A percentile compares a stretch with the other conserved stretches of the same genome.
Evolutionary conservation across 2,797 vertebrate genomes (phyloP).

Genomic region (Crotalus adamanteus): DNA sequence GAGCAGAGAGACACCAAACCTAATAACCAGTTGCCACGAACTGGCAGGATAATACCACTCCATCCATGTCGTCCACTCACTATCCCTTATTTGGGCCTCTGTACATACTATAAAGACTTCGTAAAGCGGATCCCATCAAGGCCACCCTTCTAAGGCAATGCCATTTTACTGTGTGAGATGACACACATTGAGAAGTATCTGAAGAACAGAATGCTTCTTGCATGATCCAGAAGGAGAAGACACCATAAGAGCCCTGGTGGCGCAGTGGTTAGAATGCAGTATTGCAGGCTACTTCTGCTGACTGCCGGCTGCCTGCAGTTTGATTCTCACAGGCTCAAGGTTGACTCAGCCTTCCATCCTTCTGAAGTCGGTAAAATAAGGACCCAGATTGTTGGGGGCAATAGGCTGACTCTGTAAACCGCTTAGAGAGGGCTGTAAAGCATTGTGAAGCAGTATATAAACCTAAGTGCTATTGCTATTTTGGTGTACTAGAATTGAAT

Average conservation of each 20-base stretch:
- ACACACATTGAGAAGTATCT: not conserved
- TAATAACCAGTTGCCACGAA: not conserved
- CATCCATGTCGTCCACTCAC: not conserved
- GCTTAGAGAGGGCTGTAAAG: no score
- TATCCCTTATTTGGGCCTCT: not conserved
- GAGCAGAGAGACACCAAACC: not conserved
- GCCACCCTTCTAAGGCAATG: not conserved
- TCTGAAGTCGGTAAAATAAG: no score
- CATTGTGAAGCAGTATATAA: no score
- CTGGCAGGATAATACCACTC: not conserved
- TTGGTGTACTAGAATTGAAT: not conserved
- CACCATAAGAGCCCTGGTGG: not conserved
- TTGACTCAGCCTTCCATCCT: no score
- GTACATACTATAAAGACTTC: not conserved
- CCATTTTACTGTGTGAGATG: not conserved
- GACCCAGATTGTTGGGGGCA: no score
- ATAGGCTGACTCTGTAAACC: no score
- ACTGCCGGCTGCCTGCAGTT: no score
- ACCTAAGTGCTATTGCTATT: not conserved
- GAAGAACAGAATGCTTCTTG: not conserved
- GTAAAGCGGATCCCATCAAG: not conserved
- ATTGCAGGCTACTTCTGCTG: no score
- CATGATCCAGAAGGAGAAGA: not conserved
- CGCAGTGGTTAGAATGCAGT: no score
- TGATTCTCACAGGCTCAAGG: no score